A percentile compares a stretch with the other conserved stretches of the same genome.
Conservation (phyloP, 1,140 invertebrate genomes). For the Drosophila melanica region DNA sequence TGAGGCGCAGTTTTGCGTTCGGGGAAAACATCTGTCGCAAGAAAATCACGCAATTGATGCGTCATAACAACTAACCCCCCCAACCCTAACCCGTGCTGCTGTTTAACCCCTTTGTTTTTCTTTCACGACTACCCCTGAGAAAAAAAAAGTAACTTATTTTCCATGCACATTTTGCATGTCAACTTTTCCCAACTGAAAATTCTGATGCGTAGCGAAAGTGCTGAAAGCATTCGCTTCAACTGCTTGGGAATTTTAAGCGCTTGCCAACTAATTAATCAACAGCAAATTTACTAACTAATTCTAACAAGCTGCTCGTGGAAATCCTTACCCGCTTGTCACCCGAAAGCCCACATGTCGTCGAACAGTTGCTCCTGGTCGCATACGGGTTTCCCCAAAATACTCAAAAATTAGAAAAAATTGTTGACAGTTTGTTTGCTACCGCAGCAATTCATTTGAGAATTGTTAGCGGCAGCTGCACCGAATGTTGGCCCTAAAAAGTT, state of each 20-base stretch:
- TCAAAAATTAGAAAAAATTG: conserved; percentile 8
- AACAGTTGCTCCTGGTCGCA: conserved; percentile 54
- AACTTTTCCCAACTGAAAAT: conserved; percentile 46
- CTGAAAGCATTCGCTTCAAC: conserved; percentile 4
- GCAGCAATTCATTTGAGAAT: conserved; percentile 68
- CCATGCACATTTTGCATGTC: conserved; percentile 54
- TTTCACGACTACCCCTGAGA: conserved; percentile 60
- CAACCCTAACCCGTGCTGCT: background rate
- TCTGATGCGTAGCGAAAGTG: conserved; percentile 55
- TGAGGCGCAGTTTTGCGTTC: conserved; percentile 14
- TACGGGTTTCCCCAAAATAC: conserved; percentile 55
- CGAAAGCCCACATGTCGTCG: conserved; percentile 63
- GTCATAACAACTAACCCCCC: conserved; percentile 55
- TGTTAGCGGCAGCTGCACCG: conserved; percentile 56
- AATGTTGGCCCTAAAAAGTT: conserved; percentile 36
- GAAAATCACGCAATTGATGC: conserved; percentile 71
- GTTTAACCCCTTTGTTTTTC: conserved; percentile 45
- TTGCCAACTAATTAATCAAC: background rate
- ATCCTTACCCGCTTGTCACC: background rate
- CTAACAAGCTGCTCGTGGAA: no score
- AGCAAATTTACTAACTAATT: background rate
- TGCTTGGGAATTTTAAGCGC: conserved; percentile 28
- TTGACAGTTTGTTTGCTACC: conserved; percentile 43
- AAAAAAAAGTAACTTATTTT: conserved; percentile 30
- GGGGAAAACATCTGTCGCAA: conserved; percentile 69